Conservation (phyloP, 2,113 vertebrate species). For the Leiothrix lutea region DNA sequence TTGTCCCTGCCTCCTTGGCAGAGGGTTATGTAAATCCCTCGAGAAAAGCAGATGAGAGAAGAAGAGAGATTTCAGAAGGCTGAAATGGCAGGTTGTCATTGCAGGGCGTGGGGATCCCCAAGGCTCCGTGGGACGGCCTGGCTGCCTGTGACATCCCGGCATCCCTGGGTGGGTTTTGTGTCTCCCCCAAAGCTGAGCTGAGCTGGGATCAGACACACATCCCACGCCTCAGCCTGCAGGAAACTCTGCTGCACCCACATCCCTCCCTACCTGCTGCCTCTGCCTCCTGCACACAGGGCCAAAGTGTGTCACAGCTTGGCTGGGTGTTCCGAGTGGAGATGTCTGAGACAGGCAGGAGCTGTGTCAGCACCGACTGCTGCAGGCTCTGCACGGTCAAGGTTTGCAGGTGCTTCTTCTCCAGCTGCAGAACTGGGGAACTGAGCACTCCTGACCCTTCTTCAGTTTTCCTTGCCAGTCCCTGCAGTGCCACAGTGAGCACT, state of each 20-base stretch:
- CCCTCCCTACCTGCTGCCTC: not conserved
- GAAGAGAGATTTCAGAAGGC: not conserved
- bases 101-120: not conserved
- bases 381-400: rapidly evolving
- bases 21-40: not conserved
- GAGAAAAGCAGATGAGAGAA: not conserved
- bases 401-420: not conserved
- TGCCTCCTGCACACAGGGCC: not conserved
- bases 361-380: rapidly evolving
- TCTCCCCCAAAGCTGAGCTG: not conserved
- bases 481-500: rapidly evolving
- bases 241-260: rapidly evolving
- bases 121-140: rapidly evolving
- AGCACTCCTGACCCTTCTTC: too few relatives aligned
- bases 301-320: not conserved
- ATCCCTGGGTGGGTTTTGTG: not conserved
- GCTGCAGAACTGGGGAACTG: not conserved
- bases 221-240: not conserved
- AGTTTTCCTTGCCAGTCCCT: not conserved
- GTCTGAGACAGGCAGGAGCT: rapidly evolving
- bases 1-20: not conserved
- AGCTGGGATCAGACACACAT: not conserved
- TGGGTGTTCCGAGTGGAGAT: rapidly evolving
- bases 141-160: not conserved
- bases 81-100: not conserved